Conservation (phyloP, 2,113 vertebrate genomes). For the Steatornis caripensis region DNA sequence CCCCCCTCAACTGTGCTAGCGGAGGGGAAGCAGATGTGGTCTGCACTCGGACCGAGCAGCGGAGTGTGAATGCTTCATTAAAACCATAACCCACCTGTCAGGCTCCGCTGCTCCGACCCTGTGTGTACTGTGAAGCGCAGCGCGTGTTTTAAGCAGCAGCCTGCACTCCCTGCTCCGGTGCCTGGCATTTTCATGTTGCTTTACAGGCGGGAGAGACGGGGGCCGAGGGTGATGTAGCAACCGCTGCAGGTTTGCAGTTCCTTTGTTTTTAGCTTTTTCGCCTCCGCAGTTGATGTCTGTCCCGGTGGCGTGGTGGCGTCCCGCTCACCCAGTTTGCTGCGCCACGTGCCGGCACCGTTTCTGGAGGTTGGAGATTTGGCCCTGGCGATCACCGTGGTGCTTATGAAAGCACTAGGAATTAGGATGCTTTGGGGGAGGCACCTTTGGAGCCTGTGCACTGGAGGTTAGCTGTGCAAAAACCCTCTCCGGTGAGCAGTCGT, state of each 20-base stretch:
- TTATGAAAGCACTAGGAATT: background rate
- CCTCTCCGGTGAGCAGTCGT: background rate
- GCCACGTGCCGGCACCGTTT: accelerated
- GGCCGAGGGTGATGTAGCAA: background rate
- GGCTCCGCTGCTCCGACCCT: background rate
- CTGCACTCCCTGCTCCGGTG: background rate
- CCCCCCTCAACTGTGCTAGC: background rate
- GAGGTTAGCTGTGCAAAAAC: background rate
- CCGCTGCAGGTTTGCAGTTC: background rate
- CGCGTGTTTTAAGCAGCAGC: background rate
- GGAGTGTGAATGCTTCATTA: background rate
- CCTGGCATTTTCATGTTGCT: background rate
- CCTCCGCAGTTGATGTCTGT: background rate
- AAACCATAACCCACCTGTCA: background rate
- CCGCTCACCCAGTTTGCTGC: background rate
- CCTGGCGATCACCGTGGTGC: background rate
- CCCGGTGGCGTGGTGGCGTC: accelerated
- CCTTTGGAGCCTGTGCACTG: background rate
- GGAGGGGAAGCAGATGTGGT: background rate
- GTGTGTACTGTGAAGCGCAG: background rate
- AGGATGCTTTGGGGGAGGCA: background rate
- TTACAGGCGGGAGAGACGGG: background rate
- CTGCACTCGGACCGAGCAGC: background rate
- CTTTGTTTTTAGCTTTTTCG: background rate
- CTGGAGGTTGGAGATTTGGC: background rate